Evolutionary conservation across 2,113 vertebrate genomes (phyloP), one percentile per base, ranked within the genome.

Genomic region (Podiceps cristatus): DNA sequence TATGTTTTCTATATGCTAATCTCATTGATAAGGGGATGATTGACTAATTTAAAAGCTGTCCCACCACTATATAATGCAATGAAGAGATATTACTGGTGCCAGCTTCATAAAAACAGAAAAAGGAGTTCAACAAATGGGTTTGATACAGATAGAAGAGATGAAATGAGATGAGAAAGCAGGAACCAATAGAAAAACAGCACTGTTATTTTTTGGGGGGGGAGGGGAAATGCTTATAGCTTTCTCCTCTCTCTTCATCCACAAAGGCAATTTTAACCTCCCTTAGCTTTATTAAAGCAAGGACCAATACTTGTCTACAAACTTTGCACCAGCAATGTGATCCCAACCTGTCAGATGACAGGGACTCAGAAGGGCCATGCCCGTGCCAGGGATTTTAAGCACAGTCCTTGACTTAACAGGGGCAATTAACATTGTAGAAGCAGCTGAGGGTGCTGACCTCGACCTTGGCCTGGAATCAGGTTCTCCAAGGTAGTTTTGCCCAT

Each of bases 31-130:
- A 60, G 7, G 25, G 22, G 23, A 55, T 64, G 28, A 72, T 2
- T 68, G 53, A 82, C 56, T 82, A 59, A 77, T 66, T 64, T 66
- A 63, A 78, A 90, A 91, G 68, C 29, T 84, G 56, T 58, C 49
- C 20, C 33, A 45, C 31, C 59, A 72, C 35, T 75, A 90, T 71
- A 72, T 88, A 72, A 75, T 64, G 14, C 49, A 62, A 64, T 42
- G 50, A 78, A 77, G 37, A 80, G 25, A 45, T 60, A 82, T 35
- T 59, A 82, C 33, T 58, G n/a, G 23, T 91, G 19, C 37, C 23
- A 93, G 16, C 15, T 45, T 68, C 49, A 35, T 20, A 64, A 73
- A 71, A 89, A 71, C 12, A 4, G 22, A 20, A 62, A 81, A 81
- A 52, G 16, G 24, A 63, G 27, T 17, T 87, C 16, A 78, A 73